A percentile compares a stretch with the other conserved stretches of the same genome.
Evolutionary conservation across 2,113 vertebrate genomes (phyloP).

Genomic region (Dasyornis broadbenti): DNA sequence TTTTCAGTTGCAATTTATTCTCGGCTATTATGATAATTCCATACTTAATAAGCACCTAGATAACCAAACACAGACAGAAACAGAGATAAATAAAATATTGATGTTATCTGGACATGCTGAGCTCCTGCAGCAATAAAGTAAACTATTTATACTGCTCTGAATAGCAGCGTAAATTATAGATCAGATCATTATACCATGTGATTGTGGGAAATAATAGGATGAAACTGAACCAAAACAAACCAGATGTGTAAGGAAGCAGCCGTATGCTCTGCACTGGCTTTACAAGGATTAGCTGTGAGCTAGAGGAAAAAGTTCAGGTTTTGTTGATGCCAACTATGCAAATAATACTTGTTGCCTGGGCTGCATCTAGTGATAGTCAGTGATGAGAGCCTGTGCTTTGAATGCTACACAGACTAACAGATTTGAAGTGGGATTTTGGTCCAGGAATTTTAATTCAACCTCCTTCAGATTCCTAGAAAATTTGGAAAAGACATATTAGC

Average conservation of each 20-base stretch:
- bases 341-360: neutral
- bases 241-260: neutral
- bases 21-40: neutral
- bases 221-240: constrained; percentile 11
- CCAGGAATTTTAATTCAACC: neutral
- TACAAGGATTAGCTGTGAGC: neutral
- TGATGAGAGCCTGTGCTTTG: neutral
- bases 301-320: neutral
- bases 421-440: neutral
- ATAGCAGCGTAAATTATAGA: neutral
- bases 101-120: constrained; percentile 17
- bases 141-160: constrained; percentile 8
- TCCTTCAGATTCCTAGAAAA: neutral
- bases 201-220: neutral
- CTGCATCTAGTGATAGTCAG: neutral
- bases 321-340: neutral
- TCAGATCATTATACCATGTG: constrained; percentile 1
- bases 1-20: neutral
- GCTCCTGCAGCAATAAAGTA: neutral
- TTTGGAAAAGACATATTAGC: neutral
- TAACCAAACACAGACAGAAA: neutral
- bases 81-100: constrained; percentile 19
- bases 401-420: neutral
- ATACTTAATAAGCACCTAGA: neutral
- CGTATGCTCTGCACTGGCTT: neutral